Evolutionary conservation across 2,797 vertebrate genomes (phyloP), one percentile per base, ranked within the genome.

Genomic region (Melanotaenia nigrans): DNA sequence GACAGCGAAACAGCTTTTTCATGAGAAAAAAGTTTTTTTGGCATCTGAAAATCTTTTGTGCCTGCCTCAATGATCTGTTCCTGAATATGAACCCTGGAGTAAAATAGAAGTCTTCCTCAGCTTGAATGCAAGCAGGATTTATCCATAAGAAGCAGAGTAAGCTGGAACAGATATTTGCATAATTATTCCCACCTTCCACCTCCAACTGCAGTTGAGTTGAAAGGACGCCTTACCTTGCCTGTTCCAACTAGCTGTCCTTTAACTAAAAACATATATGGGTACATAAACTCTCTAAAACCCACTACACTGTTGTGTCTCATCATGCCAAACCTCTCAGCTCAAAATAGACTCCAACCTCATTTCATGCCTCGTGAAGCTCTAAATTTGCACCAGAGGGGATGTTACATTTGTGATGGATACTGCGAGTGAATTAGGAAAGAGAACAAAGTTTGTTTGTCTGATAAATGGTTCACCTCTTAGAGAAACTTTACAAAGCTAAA

Each of bases 281-380:
- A 28, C 32, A 67, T 66, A 35, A 28, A 35, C 64, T 79, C 73
- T 53, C 45, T 77, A 65, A 71, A 82, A 78, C 75, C 75, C 85
- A 80, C 78, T 81, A 61, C 75, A 22, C 58, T 74, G 61, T 83
- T 69, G 54, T 51, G 33, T 67, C 68, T 84, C 74, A 63, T 61
- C 47, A 72, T 58, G 62, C 73, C 70, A 61, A 88, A 88, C 86
- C 71, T 53, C 58, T 55, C 54, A 60, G 77, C 87, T 77, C 38
- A 81, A 91, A 92, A 91, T 90, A 93, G 84, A 89, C 83, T 33
- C 78, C 80, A 88, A 82, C 79, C 87, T 89, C 69, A 89, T 92
- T 92, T 91, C 85, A 87, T 87, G 88, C 90, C 82, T 87, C 51
- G 30, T 49, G 78, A 86, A 91, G 79, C 86, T 88, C 75, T 85